These are phyloP conservation scores for Acleris sparsana DNA, from an alignment of 2,888 invertebrate species.

Conservation along the genomic window DNA sequence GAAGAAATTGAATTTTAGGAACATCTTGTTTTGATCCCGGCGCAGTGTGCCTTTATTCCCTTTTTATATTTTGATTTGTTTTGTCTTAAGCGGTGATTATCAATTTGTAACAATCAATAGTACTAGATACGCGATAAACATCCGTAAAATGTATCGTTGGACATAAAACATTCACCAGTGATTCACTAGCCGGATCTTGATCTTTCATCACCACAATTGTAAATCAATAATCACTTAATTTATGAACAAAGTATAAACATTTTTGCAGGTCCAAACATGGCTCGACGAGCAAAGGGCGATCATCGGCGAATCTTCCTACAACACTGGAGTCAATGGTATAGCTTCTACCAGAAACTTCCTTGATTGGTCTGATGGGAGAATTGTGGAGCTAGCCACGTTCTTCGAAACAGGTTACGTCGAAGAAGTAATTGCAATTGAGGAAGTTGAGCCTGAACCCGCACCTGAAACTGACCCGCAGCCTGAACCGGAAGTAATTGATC, in stretches of 20 bases:
- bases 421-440: slow-evolving; percentile 43
- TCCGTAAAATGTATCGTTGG: too few species aligned
- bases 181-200: slow-evolving; percentile 8
- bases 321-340: slow-evolving; percentile 52
- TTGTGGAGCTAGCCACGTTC: slow-evolving; percentile 56
- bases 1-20: too few species aligned
- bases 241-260: neutral
- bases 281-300: slow-evolving; percentile 48
- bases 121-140: too few species aligned
- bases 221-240: neutral
- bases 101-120: too few species aligned
- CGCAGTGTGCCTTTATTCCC: too few species aligned
- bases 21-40: too few species aligned
- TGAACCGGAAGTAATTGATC: slow-evolving; percentile 23
- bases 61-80: too few species aligned
- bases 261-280: slow-evolving; percentile 62
- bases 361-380: slow-evolving; percentile 55
- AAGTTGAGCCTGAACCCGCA: slow-evolving; percentile 25
- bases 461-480: slow-evolving; percentile 20
- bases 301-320: slow-evolving; percentile 54
- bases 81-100: too few species aligned
- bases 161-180: neutral
- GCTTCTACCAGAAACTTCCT: slow-evolving; percentile 54
- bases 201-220: neutral
- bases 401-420: slow-evolving; percentile 67